Base-by-base conservation (phyloP, 2,797 vertebrate species). In the Acanthis flammea region DNA sequence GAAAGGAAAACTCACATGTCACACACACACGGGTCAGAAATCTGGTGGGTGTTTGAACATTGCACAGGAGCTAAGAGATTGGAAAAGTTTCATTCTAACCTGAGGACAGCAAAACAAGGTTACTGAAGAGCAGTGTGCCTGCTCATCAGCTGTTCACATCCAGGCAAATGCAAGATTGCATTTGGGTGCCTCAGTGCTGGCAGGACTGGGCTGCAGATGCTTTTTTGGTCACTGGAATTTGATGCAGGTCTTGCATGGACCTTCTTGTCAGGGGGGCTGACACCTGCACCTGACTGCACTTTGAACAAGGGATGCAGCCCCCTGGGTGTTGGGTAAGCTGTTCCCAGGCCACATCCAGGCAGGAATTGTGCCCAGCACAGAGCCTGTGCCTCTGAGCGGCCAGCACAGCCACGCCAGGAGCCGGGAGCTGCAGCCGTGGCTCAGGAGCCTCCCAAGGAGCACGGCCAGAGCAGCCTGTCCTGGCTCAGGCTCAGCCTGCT, bases 361-460 rank as follows among this genome's bases (percentile, higher is more conserved):
- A 57, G 48, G 53, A 70, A 9, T 4, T 21, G 31, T 28, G 55
- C 72, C 5, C 30, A 25, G 44, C 2, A 1, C 53, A 13, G 53
- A 63, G 42, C 25, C 73, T 3, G 14, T 41, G 31, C 66, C 78
- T 17, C 23, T 41, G 76, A 9, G 11, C 22, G 22, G 75, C 37
- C 48, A 1, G 75, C 75, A n/a, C 67, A 51, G 37, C 77, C 44
- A 7, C 21, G 23, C 11, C 2, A 0, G 42, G 51, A 37, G 37
- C 45, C 0, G 0, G 41, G 51, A 23, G 9, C 22, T 17, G n/a
- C 54, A 24, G 54, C 54, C 1, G 2, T 0, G 2, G 66, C 77
- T 84, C 70, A 9, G 78, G 57, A 9, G 3, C 27, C 42, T 54
- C 53, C 15, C 14, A 4, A 19, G 65, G 41, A 78, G 67, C 60